A percentile compares a stretch with the other conserved stretches of the same genome.
phyloP scores from a whole-genome alignment of 2,797 vertebrate species.

The Denticeps clupeoides region DNA sequence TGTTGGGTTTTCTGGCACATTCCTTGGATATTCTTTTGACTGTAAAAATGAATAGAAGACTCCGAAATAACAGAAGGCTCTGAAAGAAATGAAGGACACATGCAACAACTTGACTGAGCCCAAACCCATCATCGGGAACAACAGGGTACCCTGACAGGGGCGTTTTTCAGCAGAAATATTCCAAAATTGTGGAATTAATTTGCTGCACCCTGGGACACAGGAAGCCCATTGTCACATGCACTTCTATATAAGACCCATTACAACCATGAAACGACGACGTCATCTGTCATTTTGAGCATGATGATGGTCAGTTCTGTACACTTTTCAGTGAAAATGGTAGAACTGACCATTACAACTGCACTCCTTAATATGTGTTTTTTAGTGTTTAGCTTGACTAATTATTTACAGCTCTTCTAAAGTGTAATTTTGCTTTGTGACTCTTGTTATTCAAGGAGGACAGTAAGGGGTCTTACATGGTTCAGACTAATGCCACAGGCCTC shows the following conservation, averaged over 20 bases:
- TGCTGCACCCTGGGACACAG: slow-evolving; percentile 65
- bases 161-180: slow-evolving; percentile 57
- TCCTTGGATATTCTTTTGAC: slow-evolving; percentile 99
- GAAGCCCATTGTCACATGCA: slow-evolving; percentile 73
- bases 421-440: background rate
- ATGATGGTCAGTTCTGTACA: too few relatives aligned
- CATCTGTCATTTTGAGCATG: too few relatives aligned
- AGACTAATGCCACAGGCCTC: slow-evolving; percentile 70
- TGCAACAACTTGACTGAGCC: slow-evolving; percentile 77
- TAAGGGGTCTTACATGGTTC: slow-evolving; percentile 74
- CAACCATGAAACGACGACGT: slow-evolving; percentile 47
- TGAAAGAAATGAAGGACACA: slow-evolving; percentile 75
- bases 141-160: slow-evolving; percentile 59
- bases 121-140: slow-evolving; percentile 55
- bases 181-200: slow-evolving; percentile 62
- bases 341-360: too few relatives aligned
- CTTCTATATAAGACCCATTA: slow-evolving; percentile 74
- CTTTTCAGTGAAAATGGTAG: too few relatives aligned
- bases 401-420: background rate
- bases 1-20: slow-evolving; percentile 99
- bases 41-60: slow-evolving; percentile 99
- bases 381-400: too few relatives aligned
- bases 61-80: slow-evolving; percentile 99
- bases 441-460: slow-evolving; percentile 32
- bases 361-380: too few relatives aligned